phyloP scores from a whole-genome alignment of 2,113 vertebrate species.

The Hemiscyllium ocellatum region DNA sequence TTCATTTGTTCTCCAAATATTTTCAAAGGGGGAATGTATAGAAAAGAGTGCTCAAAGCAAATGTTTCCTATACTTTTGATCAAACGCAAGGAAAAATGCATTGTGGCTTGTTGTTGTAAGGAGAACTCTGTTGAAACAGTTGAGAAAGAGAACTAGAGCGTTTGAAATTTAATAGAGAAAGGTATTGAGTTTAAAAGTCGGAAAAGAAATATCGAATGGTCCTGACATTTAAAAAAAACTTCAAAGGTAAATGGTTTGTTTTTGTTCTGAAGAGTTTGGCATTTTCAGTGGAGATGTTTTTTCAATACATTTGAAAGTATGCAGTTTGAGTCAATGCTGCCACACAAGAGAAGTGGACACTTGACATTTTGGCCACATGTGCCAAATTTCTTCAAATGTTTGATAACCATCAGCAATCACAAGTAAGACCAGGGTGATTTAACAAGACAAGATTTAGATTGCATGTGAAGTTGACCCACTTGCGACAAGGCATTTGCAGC shows the following conservation, averaged over 20 bases:
- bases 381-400: background rate
- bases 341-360: background rate
- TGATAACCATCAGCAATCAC: background rate
- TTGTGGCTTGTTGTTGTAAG: background rate
- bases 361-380: background rate
- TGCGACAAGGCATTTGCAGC: background rate
- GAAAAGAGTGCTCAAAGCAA: background rate
- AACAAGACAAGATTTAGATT: background rate
- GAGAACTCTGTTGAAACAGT: background rate
- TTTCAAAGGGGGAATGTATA: background rate
- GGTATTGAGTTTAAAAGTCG: background rate
- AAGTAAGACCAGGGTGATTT: background rate
- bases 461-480: background rate
- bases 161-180: background rate
- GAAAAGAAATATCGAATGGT: background rate
- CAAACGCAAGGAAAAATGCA: background rate
- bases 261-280: background rate
- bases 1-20: constrained; percentile 9
- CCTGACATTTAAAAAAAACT: background rate
- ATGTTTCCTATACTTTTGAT: background rate
- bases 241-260: background rate
- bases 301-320: background rate
- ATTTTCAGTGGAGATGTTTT: background rate
- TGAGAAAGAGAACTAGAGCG: background rate
- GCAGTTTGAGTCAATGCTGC: background rate